Percentiles rank a stretch among this genome's conserved stretches.
phyloP scores from a whole-genome alignment of 2,113 vertebrate species.

The Lepus americanus region DNA sequence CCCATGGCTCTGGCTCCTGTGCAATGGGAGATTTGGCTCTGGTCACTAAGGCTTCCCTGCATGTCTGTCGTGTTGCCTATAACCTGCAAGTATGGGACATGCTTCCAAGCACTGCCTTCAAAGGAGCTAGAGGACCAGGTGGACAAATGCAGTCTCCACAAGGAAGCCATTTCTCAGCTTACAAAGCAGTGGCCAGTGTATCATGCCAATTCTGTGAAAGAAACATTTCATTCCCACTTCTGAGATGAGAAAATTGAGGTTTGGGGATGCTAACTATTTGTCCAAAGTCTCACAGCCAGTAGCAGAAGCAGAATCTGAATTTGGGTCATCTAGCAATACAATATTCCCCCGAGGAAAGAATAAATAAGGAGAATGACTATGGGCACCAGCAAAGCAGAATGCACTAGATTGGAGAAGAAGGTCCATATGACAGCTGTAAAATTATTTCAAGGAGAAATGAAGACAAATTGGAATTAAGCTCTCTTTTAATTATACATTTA shows the following conservation, averaged over 20 bases:
- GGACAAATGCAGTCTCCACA: neutral
- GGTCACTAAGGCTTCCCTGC: neutral
- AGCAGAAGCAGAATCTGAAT: constrained; percentile 40
- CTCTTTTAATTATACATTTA: constrained; percentile 84
- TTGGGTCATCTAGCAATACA: neutral
- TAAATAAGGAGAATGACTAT: constrained; percentile 24
- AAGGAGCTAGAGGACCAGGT: neutral
- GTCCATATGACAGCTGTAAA: constrained; percentile 59
- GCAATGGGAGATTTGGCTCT: neutral
- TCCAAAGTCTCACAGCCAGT: constrained; percentile 24
- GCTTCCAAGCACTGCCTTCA: neutral
- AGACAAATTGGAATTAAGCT: constrained; percentile 83
- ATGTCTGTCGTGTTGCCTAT: neutral
- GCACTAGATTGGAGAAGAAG: constrained; percentile 9
- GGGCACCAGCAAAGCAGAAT: neutral
- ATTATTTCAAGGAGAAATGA: constrained; percentile 82
- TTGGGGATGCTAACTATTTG: neutral
- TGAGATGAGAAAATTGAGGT: neutral
- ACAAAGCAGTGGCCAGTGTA: neutral
- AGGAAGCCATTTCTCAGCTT: neutral
- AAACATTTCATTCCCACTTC: neutral
- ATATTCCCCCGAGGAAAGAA: neutral
- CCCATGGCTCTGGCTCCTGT: constrained; percentile 8
- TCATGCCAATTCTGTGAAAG: constrained; percentile 13
- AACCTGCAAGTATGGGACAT: neutral